Conservation (phyloP, 2,888 invertebrate species). For the Timema podura region DNA sequence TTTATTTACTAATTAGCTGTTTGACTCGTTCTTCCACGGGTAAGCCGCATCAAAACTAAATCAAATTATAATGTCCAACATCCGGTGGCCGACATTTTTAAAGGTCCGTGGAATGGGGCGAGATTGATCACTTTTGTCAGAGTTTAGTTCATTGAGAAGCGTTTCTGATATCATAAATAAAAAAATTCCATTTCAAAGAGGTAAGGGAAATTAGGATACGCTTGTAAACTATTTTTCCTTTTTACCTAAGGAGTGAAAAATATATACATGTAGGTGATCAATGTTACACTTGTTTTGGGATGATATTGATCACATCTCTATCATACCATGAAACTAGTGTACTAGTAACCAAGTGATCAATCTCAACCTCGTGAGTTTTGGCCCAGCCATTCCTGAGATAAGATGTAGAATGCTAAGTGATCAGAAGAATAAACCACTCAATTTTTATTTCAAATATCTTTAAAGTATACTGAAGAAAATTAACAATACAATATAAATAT, state of each 20-base stretch:
- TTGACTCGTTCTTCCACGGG: no score
- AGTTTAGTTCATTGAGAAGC: not conserved
- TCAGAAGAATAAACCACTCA: not conserved
- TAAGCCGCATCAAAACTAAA: no score
- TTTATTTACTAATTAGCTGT: no score
- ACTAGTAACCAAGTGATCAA: not conserved
- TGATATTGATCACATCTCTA: constrained; percentile 1
- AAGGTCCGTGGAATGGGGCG: not conserved
- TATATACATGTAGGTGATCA: not conserved
- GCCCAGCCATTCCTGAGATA: not conserved
- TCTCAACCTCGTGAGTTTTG: not conserved
- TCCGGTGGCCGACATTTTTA: no score
- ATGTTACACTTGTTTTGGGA: not conserved
- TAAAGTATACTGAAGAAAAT: no score
- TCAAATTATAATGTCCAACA: no score
- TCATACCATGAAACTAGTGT: constrained; percentile 1
- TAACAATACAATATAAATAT: no score
- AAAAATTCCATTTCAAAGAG: not conserved
- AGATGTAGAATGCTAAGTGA: not conserved
- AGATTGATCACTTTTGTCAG: constrained; percentile 5
- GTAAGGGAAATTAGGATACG: not conserved
- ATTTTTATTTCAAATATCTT: not conserved
- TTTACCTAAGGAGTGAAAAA: not conserved
- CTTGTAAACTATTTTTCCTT: not conserved
- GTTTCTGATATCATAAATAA: not conserved